phyloP scores from a whole-genome alignment of 1,140 invertebrate species.

The Trialeurodes vaporariorum region DNA sequence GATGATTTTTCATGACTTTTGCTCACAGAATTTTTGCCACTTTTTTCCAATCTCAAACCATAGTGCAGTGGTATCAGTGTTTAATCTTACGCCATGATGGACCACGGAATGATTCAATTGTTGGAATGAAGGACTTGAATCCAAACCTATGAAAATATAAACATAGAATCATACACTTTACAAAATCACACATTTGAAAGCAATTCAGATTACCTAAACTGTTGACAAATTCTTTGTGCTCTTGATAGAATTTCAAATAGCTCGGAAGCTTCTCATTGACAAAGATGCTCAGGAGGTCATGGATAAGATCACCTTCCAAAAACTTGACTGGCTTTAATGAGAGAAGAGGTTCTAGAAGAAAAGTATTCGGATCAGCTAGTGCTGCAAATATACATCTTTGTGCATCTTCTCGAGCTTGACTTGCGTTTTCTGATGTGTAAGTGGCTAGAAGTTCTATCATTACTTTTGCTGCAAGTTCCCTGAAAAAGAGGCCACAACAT shows the following conservation, averaged over 20 bases:
- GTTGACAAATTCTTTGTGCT: slow-evolving; percentile 86
- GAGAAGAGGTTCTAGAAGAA: slow-evolving; percentile 85
- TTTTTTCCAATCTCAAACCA: no score
- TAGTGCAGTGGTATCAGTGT: no score
- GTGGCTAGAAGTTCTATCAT: slow-evolving; percentile 94
- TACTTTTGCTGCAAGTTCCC: slow-evolving; percentile 84
- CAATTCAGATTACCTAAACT: slow-evolving; percentile 67
- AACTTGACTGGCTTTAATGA: slow-evolving; percentile 89
- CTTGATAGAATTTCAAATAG: slow-evolving; percentile 84
- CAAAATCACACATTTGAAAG: no score
- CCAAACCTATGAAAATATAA: slow-evolving; percentile 7
- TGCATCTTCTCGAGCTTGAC: slow-evolving; percentile 89
- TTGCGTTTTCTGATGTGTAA: slow-evolving; percentile 93
- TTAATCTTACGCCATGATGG: no score
- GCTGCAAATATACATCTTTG: slow-evolving; percentile 92
- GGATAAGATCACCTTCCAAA: slow-evolving; percentile 88
- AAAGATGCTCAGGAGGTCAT: slow-evolving; percentile 91
- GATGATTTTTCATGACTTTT: no score
- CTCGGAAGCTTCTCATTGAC: slow-evolving; percentile 84
- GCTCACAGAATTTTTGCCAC: no score
- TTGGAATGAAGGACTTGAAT: slow-evolving; percentile 9
- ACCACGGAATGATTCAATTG: slow-evolving; percentile 8
- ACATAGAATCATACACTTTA: no score
- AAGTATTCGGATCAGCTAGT: slow-evolving; percentile 86
- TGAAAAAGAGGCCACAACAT: no score